Evolutionary conservation across 2,888 invertebrate species (phyloP).

Genomic region (Lymantria monacha): DNA sequence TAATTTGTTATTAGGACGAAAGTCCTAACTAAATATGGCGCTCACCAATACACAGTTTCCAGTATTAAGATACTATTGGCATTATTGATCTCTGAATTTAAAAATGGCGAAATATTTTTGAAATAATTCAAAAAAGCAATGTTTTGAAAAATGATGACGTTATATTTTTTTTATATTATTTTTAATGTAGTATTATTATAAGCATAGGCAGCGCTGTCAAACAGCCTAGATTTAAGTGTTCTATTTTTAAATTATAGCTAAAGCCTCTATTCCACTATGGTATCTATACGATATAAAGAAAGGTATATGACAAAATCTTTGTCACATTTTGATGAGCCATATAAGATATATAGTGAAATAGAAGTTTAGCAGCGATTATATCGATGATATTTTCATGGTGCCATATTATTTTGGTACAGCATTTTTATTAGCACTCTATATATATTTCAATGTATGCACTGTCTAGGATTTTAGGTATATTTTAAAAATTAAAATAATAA

Average conservation of each 20-base stretch:
- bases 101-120: neutral
- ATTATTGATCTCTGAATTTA: neutral
- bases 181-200: neutral
- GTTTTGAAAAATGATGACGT: neutral
- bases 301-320: no score
- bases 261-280: no score
- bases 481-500: no score
- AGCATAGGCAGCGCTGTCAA: conserved; percentile 15
- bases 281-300: no score
- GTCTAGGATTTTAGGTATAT: no score
- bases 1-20: no score
- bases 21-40: no score
- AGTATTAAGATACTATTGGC: neutral
- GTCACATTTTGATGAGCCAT: neutral
- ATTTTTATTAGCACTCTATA: neutral
- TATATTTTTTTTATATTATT: neutral
- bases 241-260: neutral
- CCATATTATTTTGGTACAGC: neutral
- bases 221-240: conserved; percentile 10
- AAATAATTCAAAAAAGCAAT: neutral
- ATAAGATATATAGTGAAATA: neutral
- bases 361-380: no score
- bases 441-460: no score
- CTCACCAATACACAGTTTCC: conserved; percentile 33
- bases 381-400: no score